Evolutionary conservation across 1,140 invertebrate species (phyloP).

Genomic region (Galleria mellonella): DNA sequence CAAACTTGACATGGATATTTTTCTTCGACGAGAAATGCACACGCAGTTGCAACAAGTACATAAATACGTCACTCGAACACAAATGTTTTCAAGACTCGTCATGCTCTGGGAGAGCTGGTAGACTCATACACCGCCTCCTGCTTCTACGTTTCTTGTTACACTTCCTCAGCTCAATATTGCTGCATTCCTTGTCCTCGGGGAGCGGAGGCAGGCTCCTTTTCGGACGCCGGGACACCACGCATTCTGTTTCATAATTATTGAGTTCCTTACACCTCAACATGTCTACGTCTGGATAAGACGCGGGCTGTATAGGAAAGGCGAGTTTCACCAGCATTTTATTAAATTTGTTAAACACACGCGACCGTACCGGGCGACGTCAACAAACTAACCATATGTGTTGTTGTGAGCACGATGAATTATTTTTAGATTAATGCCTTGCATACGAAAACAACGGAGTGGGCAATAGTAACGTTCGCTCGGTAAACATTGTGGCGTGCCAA

Average conservation of each 20-base stretch:
- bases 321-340: constrained; percentile 49
- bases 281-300: constrained; percentile 45
- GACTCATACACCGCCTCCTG: constrained; percentile 32
- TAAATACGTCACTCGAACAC: not conserved
- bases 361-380: constrained; percentile 23
- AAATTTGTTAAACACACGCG: constrained; percentile 23
- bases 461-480: not conserved
- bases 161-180: constrained; percentile 36
- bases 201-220: constrained; percentile 45
- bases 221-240: constrained; percentile 38
- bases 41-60: too few relatives aligned
- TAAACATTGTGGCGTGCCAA: constrained; percentile 4
- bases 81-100: constrained; percentile 43
- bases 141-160: constrained; percentile 31
- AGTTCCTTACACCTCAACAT: constrained; percentile 48
- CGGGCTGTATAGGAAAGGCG: constrained; percentile 25
- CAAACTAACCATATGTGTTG: constrained; percentile 27
- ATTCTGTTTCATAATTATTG: constrained; percentile 45
- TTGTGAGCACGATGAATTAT: constrained; percentile 3
- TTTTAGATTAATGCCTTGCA: constrained; percentile 9
- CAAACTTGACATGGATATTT: too few relatives aligned
- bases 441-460: constrained; percentile 5
- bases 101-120: constrained; percentile 49
- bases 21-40: too few relatives aligned
- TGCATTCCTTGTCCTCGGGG: constrained; percentile 59